A percentile compares a stretch with the other conserved stretches of the same genome.
phyloP scores from a whole-genome alignment of 1,140 invertebrate species.

The Pseudomyrmex dendroicus region DNA sequence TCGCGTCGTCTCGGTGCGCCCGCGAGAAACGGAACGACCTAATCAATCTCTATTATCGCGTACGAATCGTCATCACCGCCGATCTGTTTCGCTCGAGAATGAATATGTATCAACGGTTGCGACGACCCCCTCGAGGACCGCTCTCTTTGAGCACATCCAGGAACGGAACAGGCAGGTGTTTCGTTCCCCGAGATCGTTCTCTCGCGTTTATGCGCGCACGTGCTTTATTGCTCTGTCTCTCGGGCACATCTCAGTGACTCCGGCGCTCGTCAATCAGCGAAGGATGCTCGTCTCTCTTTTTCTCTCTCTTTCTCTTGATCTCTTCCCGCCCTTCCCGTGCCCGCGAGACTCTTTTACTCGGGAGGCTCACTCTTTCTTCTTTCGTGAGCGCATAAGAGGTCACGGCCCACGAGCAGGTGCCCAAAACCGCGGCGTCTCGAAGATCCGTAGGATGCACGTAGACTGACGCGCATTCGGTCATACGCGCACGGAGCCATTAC shows the following conservation, averaged over 20 bases:
- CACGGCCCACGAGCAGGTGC: slow-evolving; percentile 76
- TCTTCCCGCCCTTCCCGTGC: slow-evolving; percentile 14
- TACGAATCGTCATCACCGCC: slow-evolving; percentile 33
- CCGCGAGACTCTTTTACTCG: slow-evolving; percentile 44
- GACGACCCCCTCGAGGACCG: slow-evolving; percentile 38
- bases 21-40: neutral
- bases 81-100: slow-evolving; percentile 43
- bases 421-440: slow-evolving; percentile 60
- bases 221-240: slow-evolving; percentile 81
- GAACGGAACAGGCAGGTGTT: slow-evolving; percentile 79
- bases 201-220: slow-evolving; percentile 82
- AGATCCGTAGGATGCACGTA: slow-evolving; percentile 25
- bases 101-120: slow-evolving; percentile 70
- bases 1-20: too few relatives aligned
- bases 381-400: slow-evolving; percentile 68
- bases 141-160: slow-evolving; percentile 31
- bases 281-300: slow-evolving; percentile 68
- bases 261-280: slow-evolving; percentile 82
- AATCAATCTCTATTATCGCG: slow-evolving; percentile 29
- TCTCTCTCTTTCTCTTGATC: slow-evolving; percentile 42
- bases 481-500: slow-evolving; percentile 62
- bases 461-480: slow-evolving; percentile 67
- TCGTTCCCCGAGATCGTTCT: slow-evolving; percentile 75
- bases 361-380: slow-evolving; percentile 17
- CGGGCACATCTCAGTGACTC: slow-evolving; percentile 80